These are phyloP conservation scores for Polyergus mexicanus DNA, from an alignment of 1,140 invertebrate genomes.

Conservation along the genomic window DNA sequence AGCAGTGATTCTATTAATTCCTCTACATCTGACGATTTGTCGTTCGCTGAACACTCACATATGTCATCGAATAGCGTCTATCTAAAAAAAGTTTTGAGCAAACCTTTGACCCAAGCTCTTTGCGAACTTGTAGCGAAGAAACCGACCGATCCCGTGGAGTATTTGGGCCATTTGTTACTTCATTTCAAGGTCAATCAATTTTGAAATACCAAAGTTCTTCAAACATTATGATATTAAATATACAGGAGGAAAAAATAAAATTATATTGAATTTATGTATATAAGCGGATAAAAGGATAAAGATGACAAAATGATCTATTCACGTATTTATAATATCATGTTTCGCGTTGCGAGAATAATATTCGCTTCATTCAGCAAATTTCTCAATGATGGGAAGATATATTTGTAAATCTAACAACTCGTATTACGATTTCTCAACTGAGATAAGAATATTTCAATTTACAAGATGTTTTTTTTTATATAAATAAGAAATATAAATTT, in stretches of 20 bases:
- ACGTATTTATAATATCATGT: no score
- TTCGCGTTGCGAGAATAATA: no score
- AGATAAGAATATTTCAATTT: conserved; percentile 8
- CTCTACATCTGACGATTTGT: conserved; percentile 11
- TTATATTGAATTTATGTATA: not conserved
- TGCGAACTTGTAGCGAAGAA: conserved; percentile 76
- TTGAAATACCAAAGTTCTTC: not conserved
- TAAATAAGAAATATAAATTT: conserved; percentile 33
- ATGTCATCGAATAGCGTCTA: conserved; percentile 60
- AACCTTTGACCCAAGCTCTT: conserved; percentile 67
- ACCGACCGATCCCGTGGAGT: conserved; percentile 79
- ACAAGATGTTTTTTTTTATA: not conserved
- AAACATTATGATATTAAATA: not conserved
- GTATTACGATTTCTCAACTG: no score
- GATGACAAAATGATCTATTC: no score
- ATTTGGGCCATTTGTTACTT: conserved; percentile 79
- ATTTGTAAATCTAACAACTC: no score
- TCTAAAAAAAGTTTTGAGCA: conserved; percentile 67
- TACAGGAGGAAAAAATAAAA: not conserved
- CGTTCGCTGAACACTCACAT: not conserved
- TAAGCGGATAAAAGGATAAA: no score
- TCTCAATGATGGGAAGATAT: no score
- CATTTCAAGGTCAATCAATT: conserved; percentile 76
- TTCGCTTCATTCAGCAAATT: no score
- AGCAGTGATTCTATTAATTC: conserved; percentile 28